These are phyloP conservation scores for Glareola pratincola DNA, from an alignment of 2,113 vertebrate genomes.

Conservation along the genomic window DNA sequence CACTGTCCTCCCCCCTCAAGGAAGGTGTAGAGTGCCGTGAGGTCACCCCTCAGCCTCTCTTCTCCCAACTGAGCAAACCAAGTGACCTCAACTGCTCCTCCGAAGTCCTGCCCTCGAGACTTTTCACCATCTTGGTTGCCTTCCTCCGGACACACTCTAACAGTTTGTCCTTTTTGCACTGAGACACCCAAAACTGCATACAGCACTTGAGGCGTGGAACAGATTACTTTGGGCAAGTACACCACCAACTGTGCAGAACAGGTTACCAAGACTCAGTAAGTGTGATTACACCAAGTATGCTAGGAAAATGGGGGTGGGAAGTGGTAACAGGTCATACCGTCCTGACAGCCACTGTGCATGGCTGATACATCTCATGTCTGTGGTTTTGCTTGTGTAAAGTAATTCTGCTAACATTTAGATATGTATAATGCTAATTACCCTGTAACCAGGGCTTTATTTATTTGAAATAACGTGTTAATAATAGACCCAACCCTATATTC, in stretches of 20 bases:
- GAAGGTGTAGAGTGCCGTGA: not conserved
- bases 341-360: not conserved
- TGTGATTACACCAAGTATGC: not conserved
- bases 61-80: not conserved
- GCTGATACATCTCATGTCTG: not conserved
- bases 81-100: not conserved
- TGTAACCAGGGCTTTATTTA: not conserved
- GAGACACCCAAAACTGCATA: not conserved
- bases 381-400: not conserved
- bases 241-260: not conserved
- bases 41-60: not conserved
- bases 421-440: not conserved
- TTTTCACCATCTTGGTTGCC: not conserved
- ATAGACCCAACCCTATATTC: not conserved
- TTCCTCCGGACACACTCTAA: not conserved
- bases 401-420: not conserved
- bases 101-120: not conserved
- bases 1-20: rapidly evolving
- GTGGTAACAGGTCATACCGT: not conserved
- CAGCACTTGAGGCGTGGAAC: not conserved
- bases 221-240: not conserved
- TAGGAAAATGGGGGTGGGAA: not conserved
- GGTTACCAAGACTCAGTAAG: not conserved
- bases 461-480: not conserved
- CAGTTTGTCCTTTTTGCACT: not conserved